Conservation (phyloP, 2,113 vertebrate genomes). For the Rafetus swinhoei region DNA sequence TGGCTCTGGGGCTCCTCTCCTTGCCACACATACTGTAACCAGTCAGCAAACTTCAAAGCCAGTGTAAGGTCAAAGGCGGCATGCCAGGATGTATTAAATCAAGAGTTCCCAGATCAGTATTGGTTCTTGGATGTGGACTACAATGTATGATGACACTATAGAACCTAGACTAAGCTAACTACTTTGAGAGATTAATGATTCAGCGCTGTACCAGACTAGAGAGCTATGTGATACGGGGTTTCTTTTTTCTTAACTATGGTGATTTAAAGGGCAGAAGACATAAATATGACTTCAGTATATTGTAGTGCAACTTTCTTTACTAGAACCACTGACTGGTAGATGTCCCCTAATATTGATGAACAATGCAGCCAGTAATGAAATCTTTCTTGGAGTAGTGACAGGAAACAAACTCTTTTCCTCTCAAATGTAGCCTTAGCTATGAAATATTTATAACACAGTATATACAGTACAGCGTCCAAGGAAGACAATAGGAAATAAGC, state of each 20-base stretch:
- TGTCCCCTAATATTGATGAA: background rate
- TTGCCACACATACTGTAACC: slow-evolving; percentile 53
- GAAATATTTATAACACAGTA: background rate
- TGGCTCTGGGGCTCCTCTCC: background rate
- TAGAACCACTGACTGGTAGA: background rate
- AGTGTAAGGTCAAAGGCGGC: slow-evolving; percentile 59
- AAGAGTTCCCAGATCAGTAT: slow-evolving; percentile 49
- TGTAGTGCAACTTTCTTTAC: background rate
- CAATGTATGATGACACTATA: background rate
- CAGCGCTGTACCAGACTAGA: background rate
- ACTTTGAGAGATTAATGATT: slow-evolving; percentile 39
- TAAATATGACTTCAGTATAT: background rate
- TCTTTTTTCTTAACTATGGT: background rate
- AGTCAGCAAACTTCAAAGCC: slow-evolving; percentile 67
- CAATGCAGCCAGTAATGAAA: background rate
- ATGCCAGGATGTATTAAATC: slow-evolving; percentile 62
- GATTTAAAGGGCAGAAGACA: slow-evolving; percentile 6
- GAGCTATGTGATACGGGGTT: background rate
- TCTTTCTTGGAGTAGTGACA: background rate
- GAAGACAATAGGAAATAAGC: background rate
- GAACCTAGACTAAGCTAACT: slow-evolving; percentile 10
- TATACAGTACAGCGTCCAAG: background rate
- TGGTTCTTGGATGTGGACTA: background rate
- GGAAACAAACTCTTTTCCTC: background rate
- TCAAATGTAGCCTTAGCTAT: background rate